Base-by-base conservation (phyloP, 2,888 invertebrate genomes). In the Rhamphomyia laevipes region DNA sequence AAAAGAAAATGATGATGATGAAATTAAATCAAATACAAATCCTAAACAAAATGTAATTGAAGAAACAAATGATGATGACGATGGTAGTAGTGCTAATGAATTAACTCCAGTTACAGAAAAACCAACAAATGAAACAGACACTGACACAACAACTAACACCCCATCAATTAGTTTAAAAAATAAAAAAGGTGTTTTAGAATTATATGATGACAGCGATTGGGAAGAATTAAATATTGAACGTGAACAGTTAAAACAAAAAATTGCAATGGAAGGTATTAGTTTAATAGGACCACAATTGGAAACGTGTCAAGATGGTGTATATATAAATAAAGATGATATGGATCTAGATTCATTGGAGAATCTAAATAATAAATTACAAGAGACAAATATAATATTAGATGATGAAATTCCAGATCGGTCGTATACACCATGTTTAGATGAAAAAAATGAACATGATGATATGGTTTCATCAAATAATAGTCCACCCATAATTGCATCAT, bases 341-440 rank as follows among this genome's bases (percentile, higher is more conserved):
- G 16, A 46, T 1, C 45, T 48, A 15, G 40, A 42, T 6, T n/a
- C 5, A 10, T 3, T 21, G 12, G 17, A 30, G n/a, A n/a, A n/a
- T n/a, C n/a, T n/a, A n/a, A n/a, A n/a, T n/a, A n/a, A n/a, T n/a
- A n/a, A n/a, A n/a, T n/a, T 27, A 15, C 46, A n/a, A 43, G 12
- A 10, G 38, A 31, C n/a, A 44, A 13, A 42, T 35, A 7, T 11
- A 15, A 21, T 2, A 40, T 23, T 52, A 18, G 47, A 46, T 16
- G 59, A 59, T 4, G 74, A 74, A 55, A 78, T 77, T 56, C 81
- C 78, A 61, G 82, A 82, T 65, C 72, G 83, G 51, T 82, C 81
- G 54, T 84, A 83, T 64, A 84, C 84, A 49, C 81, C 84, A 1
- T 82, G 83, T 57, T 72, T 84, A 47, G 84, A 84, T 64, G 84